Evolutionary conservation across 2,113 vertebrate genomes (phyloP).

Genomic region (Paradisaea rubra): DNA sequence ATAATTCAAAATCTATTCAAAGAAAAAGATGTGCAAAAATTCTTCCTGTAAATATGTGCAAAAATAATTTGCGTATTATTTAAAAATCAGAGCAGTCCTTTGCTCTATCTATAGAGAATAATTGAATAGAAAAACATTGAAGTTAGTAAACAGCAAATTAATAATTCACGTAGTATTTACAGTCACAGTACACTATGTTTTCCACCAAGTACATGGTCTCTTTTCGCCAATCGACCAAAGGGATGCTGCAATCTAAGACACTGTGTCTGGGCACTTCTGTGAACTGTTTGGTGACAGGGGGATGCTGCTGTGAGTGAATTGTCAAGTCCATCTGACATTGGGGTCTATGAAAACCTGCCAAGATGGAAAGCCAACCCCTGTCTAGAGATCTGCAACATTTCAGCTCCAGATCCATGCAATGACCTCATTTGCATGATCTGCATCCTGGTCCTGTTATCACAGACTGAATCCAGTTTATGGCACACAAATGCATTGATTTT

Average conservation of each 20-base stretch:
- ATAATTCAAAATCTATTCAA: constrained; percentile 49
- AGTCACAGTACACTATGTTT: neutral
- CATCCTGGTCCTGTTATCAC: neutral
- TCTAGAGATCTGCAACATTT: neutral
- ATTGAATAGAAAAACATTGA: constrained; percentile 46
- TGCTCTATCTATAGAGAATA: constrained; percentile 28
- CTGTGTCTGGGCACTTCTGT: neutral
- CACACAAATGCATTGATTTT: neutral
- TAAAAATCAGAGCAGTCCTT: constrained; percentile 22
- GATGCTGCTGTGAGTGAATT: neutral
- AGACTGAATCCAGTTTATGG: neutral
- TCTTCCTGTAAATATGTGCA: constrained; percentile 32
- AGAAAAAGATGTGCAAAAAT: constrained; percentile 17
- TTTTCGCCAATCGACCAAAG: accelerated
- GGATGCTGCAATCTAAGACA: neutral
- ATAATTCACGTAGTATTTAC: constrained; percentile 41
- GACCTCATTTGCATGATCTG: neutral
- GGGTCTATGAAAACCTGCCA: neutral
- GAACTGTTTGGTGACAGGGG: neutral
- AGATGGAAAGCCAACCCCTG: neutral
- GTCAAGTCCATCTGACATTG: neutral
- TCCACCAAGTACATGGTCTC: neutral
- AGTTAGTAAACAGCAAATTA: constrained; percentile 42
- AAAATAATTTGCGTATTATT: constrained; percentile 39
- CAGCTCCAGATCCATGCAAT: neutral